Base-by-base conservation (phyloP, 2,888 invertebrate genomes). In the Tiphia femorata region DNA sequence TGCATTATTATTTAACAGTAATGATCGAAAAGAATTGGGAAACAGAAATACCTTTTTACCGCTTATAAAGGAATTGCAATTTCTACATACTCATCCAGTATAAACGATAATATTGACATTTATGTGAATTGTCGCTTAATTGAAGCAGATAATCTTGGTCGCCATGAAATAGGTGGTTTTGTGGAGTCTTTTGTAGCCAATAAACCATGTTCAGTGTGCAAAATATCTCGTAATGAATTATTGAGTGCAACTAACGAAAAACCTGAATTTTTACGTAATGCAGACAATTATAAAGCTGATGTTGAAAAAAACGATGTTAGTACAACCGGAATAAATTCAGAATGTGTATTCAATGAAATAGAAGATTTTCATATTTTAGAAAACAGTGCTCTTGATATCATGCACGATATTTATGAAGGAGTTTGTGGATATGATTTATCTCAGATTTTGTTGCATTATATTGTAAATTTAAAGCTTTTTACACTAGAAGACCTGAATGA, bases 101-200 rank as follows among this genome's bases (percentile, higher is more conserved):
- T 25, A 14, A 41, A 21, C 43, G 8, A 50, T 17, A 23, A 35
- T 12, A 35, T 38, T 29, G 44, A 59, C 7, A 61, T 60, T 33
- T 56, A 52, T 38, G 44, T 56, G 7, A 1, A 19, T 41, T 61
- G 49, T 14, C 5, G 8, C 5, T 41, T 60, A 42, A 16, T 62
- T 20, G 42, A 58, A 25, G 59, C 52, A n/a, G 61, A 66, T 44
- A 63, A 63, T 49, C 43, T 64, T n/a, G 59, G 49, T 3, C 25
- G 56, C 29, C 54, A 62, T 23, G 59, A 64, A 51, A 51, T 56
- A 20, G 42, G 49, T 19, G 52, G 54, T 2, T 63, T 56, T 37
- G 48, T 54, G 0, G 7, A 60, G 38, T 44, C 57, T 50, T 62
- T 62, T 35, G 17, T 14, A 21, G 59, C 59, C n/a, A 62, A 33